Evolutionary conservation across 2,888 invertebrate species (phyloP).

Genomic region (Diadegma fenestrale): DNA sequence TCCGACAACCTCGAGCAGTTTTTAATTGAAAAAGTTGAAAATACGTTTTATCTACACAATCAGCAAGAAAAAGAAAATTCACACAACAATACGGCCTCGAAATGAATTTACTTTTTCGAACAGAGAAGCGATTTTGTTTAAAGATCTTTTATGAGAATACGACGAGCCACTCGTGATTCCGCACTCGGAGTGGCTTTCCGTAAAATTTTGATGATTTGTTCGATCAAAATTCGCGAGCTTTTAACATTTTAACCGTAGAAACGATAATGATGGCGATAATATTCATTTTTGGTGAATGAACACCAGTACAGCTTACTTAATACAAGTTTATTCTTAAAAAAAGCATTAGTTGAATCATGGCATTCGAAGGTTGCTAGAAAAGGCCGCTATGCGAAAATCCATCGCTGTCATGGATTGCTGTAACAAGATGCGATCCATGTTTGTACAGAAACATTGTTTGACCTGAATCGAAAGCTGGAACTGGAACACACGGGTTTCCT

Average conservation of each 20-base stretch:
- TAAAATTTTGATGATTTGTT: neutral
- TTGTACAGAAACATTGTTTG: neutral
- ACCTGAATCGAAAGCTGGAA: neutral
- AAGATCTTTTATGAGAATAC: neutral
- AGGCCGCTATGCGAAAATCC: neutral
- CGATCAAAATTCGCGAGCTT: neutral
- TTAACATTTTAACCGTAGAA: neutral
- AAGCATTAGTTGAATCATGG: neutral
- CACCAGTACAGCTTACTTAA: neutral
- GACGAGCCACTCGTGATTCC: neutral
- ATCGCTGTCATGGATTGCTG: neutral
- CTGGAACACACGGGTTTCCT: constrained; percentile 10
- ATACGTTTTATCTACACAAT: no score
- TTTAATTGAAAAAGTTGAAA: no score
- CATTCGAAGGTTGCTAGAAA: neutral
- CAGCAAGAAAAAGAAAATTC: no score
- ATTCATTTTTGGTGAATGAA: constrained; percentile 1
- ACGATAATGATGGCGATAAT: neutral
- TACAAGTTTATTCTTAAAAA: neutral
- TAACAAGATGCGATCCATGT: neutral
- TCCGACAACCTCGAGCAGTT: no score
- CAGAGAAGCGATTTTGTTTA: neutral
- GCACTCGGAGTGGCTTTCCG: neutral
- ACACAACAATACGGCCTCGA: neutral
- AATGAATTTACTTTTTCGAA: neutral